Evolutionary conservation across 2,113 vertebrate species (phyloP), one percentile per base, ranked within the genome.

Genomic region (Odontesthes bonariensis): DNA sequence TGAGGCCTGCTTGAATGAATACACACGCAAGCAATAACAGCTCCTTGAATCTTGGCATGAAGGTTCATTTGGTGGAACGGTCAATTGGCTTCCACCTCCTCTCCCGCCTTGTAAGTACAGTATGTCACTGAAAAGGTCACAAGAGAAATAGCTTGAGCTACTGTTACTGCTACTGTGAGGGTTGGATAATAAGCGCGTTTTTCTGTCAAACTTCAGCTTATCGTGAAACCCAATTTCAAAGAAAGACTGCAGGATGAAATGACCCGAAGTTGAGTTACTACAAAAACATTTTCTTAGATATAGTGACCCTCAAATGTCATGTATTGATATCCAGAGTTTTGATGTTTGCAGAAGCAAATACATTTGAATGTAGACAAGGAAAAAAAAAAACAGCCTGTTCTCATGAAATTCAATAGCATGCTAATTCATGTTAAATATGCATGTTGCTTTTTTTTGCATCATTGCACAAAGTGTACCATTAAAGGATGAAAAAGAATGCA

Each of bases 1-100:
- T 17, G 17, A 31, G 86, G 80, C 54, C 69, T 40, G 77, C 80
- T 61, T 91, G 79, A 77, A 90, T 82, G 84, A 84, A 88, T 74
- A 70, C 42, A 75, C 35, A 74, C 59, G 63, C 6, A 10, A 78
- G 74, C 80, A 91, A 87, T 89, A 86, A 82, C 31, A 56, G 58
- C 3, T n/a, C 59, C 76, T 72, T 16, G 40, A 82, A 64, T 77
- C 69, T 53, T 67, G 63, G 52, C 35, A 33, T 77, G 58, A 33
- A 75, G 68, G 75, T 69, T 69, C 57, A 69, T 67, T 81, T 61
- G 57, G 66, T 66, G 62, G 63, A 23, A 71, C 23, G 1, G 74
- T 73, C 79, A 64, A 56, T 78, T 84, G 82, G 66, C 69, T 72
- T 22, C 79, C 52, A 11, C 64, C 59, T 88, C 32, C 53, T 51